phyloP scores from a whole-genome alignment of 2,797 vertebrate genomes.

The Limnodromus scolopaceus region DNA sequence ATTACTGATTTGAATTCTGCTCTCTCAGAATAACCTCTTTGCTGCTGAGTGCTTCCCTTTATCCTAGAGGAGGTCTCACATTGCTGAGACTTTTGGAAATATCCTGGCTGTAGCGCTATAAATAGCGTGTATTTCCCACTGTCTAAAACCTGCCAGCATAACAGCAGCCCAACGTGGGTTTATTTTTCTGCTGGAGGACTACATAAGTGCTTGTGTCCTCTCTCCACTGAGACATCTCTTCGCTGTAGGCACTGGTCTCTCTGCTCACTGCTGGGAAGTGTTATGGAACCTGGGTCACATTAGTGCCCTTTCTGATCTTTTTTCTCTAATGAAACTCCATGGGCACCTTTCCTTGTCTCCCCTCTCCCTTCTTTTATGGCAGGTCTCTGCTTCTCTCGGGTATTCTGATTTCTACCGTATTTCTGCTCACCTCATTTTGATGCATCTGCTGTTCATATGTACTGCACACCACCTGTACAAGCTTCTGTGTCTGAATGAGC shows the following conservation, averaged over 20 bases:
- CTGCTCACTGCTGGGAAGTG: not conserved
- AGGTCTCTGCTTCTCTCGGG: not conserved
- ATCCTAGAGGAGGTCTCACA: not conserved
- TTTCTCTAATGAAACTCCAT: not conserved
- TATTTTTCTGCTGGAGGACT: slow-evolving; percentile 30
- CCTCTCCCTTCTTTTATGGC: not conserved
- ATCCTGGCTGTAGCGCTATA: slow-evolving; percentile 8
- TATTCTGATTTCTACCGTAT: not conserved
- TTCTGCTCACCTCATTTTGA: not conserved
- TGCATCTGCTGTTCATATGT: not conserved
- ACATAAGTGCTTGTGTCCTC: slow-evolving; percentile 20
- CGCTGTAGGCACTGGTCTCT: not conserved
- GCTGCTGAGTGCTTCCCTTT: not conserved
- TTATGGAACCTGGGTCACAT: not conserved
- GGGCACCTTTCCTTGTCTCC: not conserved
- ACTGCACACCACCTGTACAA: not conserved
- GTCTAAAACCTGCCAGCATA: slow-evolving; percentile 24
- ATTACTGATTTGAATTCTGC: not conserved
- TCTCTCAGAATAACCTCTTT: not conserved
- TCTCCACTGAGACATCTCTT: not conserved
- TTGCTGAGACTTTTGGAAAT: slow-evolving; percentile 29
- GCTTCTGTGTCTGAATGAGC: not conserved
- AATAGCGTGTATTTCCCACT: slow-evolving; percentile 47
- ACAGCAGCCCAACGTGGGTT: slow-evolving; percentile 8
- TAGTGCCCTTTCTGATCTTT: not conserved